Conservation (phyloP, 2,888 invertebrate species). For the Cyclophora punctaria region DNA sequence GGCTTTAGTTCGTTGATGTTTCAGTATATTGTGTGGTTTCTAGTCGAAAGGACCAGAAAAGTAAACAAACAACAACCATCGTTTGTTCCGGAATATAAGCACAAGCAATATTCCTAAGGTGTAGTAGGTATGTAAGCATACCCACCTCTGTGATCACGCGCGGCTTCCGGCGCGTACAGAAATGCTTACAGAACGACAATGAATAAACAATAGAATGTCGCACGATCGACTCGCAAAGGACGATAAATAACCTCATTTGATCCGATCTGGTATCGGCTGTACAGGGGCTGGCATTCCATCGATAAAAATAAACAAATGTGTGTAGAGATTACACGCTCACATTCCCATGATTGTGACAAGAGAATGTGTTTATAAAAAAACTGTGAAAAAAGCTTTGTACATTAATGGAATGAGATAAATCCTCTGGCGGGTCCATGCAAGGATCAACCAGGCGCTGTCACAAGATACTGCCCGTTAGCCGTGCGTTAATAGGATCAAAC, state of each 20-base stretch:
- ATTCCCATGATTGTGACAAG: slow-evolving; percentile 13
- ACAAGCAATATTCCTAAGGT: neutral
- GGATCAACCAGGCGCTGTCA: slow-evolving; percentile 52
- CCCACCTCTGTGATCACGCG: slow-evolving; percentile 1
- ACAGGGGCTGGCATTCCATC: slow-evolving; percentile 28
- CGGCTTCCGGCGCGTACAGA: slow-evolving; percentile 7
- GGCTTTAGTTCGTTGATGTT: too few species aligned
- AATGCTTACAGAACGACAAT: slow-evolving; percentile 23
- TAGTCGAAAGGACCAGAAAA: neutral
- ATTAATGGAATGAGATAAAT: slow-evolving; percentile 30
- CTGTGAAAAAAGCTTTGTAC: slow-evolving; percentile 25
- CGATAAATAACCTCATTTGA: slow-evolving; percentile 37
- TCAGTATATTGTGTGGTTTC: slow-evolving; percentile 3
- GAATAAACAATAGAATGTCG: slow-evolving; percentile 30
- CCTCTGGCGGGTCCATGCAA: slow-evolving; percentile 39
- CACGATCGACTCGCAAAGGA: slow-evolving; percentile 25
- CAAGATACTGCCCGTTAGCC: slow-evolving; percentile 65
- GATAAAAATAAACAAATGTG: slow-evolving; percentile 37
- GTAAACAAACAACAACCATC: neutral
- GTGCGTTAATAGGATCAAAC: slow-evolving; percentile 73
- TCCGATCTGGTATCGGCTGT: slow-evolving; percentile 24
- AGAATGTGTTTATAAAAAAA: slow-evolving; percentile 18
- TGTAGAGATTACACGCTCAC: slow-evolving; percentile 27
- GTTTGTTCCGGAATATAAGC: neutral
- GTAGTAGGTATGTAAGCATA: neutral